These are phyloP conservation scores for Drosophila subsilvestris DNA, from an alignment of 2,888 invertebrate genomes.

Conservation along the genomic window DNA sequence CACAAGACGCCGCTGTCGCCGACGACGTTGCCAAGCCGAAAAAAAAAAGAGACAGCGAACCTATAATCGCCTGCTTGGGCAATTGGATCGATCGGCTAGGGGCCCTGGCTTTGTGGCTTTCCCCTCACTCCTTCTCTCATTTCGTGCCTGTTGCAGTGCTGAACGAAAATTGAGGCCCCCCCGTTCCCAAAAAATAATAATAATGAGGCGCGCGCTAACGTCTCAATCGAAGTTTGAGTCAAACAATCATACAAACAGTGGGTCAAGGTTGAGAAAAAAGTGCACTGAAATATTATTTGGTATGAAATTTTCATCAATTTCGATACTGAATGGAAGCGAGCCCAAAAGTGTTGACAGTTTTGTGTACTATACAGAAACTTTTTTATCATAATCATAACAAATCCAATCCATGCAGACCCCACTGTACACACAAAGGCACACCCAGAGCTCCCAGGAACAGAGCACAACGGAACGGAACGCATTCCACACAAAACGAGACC, in stretches of 20 bases:
- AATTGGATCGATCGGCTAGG: conserved; percentile 51
- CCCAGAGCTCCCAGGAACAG: conserved; percentile 44
- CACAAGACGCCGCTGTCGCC: conserved; percentile 51
- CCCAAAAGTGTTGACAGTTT: no score
- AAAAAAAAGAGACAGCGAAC: conserved; percentile 34
- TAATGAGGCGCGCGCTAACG: conserved; percentile 72
- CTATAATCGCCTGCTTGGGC: conserved; percentile 71
- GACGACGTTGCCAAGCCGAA: conserved; percentile 30
- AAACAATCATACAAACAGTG: conserved; percentile 66
- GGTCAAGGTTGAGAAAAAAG: background rate
- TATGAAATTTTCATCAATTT: background rate
- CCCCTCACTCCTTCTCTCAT: conserved; percentile 14
- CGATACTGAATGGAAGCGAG: no score
- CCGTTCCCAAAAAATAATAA: conserved; percentile 48
- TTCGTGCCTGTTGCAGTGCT: conserved; percentile 36
- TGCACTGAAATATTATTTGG: background rate
- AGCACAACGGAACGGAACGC: conserved; percentile 21
- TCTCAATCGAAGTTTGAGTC: conserved; percentile 72
- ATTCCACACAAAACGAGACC: conserved; percentile 32
- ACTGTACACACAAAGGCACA: conserved; percentile 52
- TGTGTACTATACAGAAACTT: no score
- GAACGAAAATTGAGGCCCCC: conserved; percentile 70
- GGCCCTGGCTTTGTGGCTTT: conserved; percentile 37
- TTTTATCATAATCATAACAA: background rate
- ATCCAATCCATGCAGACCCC: conserved; percentile 11